Base-by-base conservation (phyloP, 2,888 invertebrate species). In the Lasioglossum malachurum region DNA sequence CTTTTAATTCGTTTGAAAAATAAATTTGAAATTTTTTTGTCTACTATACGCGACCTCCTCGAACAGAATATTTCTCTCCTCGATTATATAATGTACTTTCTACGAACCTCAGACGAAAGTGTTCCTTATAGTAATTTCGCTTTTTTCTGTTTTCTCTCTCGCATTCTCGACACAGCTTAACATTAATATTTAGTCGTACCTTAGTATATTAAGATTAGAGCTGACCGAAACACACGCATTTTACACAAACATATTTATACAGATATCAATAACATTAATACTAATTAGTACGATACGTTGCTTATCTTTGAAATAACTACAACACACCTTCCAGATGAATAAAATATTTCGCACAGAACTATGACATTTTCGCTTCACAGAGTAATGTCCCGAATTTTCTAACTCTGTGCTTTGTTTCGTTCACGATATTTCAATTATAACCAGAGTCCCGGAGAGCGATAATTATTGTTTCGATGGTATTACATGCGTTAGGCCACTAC, bases 151-250 rank as follows among this genome's bases (percentile, higher is more conserved):
- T 60, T 60, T 38, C 69, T 69, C 38, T 69, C 69, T 38, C 23
- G 41, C 31, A 77, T 44, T 79, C 71, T 82, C 41, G 57, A 38
- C 60, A 77, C 69, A 38, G 31, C 76, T 82, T 84, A 23, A 23
- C n/a, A 16, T 77, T 90, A 86, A 77, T 31, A n/a, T 77, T 89
- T 83, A 75, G 77, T 73, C 78, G 60, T 77, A 79, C 49, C 7
- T 73, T 86, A 88, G 77, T 73, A 12, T 41, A 75, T 79, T 84
- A 75, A 86, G 46, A 86, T 77, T 89, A 84, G 82, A 88, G 84
- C 84, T 88, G 82, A 86, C 67, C 78, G 82, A 93, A 75, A 87
- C 83, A 90, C 88, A 92, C 91, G 82, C 90, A 90, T 90, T 90
- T 90, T 91, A 92, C 90, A 91, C 89, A 87, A 92, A 88, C 89